Percentiles rank a stretch among this genome's conserved stretches.
phyloP scores from a whole-genome alignment of 2,113 vertebrate genomes.

The Pagrus major region DNA sequence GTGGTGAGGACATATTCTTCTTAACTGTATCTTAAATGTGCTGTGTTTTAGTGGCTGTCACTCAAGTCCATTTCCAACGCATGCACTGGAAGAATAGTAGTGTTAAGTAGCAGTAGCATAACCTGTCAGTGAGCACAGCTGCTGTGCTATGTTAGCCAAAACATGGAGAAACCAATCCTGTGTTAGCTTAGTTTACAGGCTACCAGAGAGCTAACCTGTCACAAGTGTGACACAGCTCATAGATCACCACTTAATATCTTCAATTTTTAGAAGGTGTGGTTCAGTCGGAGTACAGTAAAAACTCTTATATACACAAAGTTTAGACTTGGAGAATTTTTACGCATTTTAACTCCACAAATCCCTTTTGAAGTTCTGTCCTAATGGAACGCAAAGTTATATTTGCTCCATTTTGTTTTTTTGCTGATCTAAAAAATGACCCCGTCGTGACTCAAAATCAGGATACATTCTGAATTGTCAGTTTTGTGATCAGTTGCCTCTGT shows the following conservation, averaged over 20 bases:
- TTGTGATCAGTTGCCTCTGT: too few species aligned
- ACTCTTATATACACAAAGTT: rapidly evolving
- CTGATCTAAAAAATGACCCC: too few species aligned
- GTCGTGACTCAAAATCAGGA: too few species aligned
- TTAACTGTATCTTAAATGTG: neutral
- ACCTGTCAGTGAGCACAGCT: neutral
- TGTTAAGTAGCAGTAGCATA: neutral
- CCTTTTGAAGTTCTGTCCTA: too few species aligned
- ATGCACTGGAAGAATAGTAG: neutral
- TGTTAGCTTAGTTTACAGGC: constrained; percentile 30
- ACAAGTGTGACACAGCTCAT: neutral
- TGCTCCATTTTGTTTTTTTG: too few species aligned
- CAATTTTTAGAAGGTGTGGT: neutral
- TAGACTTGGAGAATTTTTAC: neutral
- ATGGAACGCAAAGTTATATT: too few species aligned
- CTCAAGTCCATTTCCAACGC: neutral
- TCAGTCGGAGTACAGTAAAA: neutral
- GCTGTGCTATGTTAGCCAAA: neutral
- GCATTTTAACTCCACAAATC: neutral
- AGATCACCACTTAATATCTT: rapidly evolving
- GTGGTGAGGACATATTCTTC: constrained; percentile 21
- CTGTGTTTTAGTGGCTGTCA: neutral
- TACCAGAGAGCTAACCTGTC: neutral
- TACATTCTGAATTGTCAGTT: too few species aligned
- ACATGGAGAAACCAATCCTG: constrained; percentile 40